Base-by-base conservation (phyloP, 2,113 vertebrate species). In the Cyprinodon brontotheroides region DNA sequence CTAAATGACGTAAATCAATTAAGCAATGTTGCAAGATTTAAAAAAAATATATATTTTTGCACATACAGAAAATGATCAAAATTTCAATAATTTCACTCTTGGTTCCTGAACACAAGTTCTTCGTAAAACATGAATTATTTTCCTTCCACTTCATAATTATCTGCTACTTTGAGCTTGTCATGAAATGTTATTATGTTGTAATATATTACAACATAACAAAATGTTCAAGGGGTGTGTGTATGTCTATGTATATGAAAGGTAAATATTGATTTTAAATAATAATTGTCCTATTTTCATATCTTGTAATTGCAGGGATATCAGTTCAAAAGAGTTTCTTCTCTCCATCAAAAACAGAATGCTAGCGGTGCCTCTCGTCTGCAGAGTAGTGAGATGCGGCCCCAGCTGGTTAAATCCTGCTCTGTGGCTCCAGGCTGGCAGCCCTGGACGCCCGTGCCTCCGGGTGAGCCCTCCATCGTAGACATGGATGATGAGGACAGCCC, bases 381-480 rank as follows among this genome's bases (percentile, higher is more conserved):
- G 22, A n/a, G 50, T 0, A 88, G 86, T 0, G 91, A 93, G 0
- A 65, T 69, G n/a, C 92, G 93, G 64, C 91, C 91, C 11, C 40
- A 64, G 0, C 87, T 95, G 45, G 37, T 83, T 13, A 95, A 95
- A 78, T 94, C 94, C 22, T 87, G 87, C 83, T 95, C 94, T 1
- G 91, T 93, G 70, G 90, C 90, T 0, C 91, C 94, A 0, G 92
- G 94, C 29, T 95, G 94, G 94, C 94, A 95, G 87, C 94, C 94
- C 7, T 95, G 94, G 94, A 94, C 92, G 4, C 94, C 94, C 0
- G 89, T 94, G 15, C 93, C 92, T 0, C 53, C 63, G 1, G 65
- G 89, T 3, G 88, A 87, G 48, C 62, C 78, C 8, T 72, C 77
- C 66, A 60, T 80, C 70, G 8, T 79, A 63, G 77, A 83, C 10